Conservation (phyloP, 1,140 invertebrate genomes). For the Camponotus vicinus region DNA sequence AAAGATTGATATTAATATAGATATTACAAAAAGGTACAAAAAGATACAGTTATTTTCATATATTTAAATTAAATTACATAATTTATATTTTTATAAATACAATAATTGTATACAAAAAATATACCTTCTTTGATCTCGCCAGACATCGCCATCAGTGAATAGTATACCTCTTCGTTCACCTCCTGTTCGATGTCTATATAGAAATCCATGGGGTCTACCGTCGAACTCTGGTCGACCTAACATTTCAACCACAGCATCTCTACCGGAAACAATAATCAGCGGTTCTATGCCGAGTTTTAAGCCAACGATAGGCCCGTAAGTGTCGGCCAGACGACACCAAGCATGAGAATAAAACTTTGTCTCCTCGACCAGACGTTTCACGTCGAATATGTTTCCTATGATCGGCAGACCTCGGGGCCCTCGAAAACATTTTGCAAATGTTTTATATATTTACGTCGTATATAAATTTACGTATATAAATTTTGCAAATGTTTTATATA, state of each 20-base stretch:
- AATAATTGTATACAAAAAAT: background rate
- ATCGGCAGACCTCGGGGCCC: conserved; percentile 81
- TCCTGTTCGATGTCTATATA: conserved; percentile 76
- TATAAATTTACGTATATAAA: too few species aligned
- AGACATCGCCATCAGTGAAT: conserved; percentile 82
- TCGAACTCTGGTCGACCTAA: conserved; percentile 80
- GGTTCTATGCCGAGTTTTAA: conserved; percentile 78
- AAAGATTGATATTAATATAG: too few species aligned
- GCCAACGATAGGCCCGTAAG: conserved; percentile 82
- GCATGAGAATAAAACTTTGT: conserved; percentile 76
- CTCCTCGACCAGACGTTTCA: conserved; percentile 78
- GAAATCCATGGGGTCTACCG: conserved; percentile 79
- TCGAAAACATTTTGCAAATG: conserved; percentile 55
- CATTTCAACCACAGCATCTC: conserved; percentile 80
- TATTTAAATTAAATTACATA: background rate
- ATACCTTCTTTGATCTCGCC: conserved; percentile 83
- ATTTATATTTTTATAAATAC: background rate
- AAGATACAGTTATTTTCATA: background rate
- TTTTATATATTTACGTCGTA: background rate
- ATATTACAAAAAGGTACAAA: background rate
- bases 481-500: conserved; percentile 12
- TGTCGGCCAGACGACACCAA: conserved; percentile 77
- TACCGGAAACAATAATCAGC: conserved; percentile 80
- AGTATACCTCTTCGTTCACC: conserved; percentile 78
- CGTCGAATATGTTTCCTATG: conserved; percentile 80